These are phyloP conservation scores for Caligus rogercresseyi DNA, from an alignment of 1,140 invertebrate species.

Conservation along the genomic window DNA sequence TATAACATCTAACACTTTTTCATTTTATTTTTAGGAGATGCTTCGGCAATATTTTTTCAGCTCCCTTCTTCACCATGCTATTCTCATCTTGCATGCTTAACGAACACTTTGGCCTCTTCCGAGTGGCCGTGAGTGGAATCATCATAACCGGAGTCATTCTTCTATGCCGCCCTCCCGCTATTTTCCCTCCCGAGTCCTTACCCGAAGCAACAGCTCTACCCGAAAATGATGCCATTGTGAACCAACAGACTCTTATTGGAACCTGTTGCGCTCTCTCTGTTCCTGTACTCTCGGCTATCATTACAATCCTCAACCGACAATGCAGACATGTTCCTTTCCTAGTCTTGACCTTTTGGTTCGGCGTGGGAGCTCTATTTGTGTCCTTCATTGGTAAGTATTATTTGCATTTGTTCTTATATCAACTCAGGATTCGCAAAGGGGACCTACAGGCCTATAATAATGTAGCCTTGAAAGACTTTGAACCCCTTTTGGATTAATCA, in stretches of 20 bases:
- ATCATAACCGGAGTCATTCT: constrained; percentile 9
- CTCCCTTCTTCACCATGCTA: constrained; percentile 5
- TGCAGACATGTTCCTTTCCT: neutral
- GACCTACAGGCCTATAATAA: too few species aligned
- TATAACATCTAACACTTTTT: neutral
- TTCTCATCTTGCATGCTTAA: constrained; percentile 5
- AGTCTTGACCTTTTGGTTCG: constrained; percentile 14
- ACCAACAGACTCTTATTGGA: neutral
- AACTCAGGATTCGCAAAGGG: too few species aligned
- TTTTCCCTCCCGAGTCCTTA: neutral
- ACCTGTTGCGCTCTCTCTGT: neutral
- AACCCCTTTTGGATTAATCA: too few species aligned
- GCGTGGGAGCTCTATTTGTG: neutral
- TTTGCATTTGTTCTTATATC: too few species aligned
- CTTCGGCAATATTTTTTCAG: constrained; percentile 10
- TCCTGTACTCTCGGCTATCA: neutral
- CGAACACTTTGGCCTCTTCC: constrained; percentile 3
- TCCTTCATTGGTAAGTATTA: neutral
- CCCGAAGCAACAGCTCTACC: neutral
- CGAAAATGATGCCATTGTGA: neutral
- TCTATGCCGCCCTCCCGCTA: neutral
- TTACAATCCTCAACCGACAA: neutral
- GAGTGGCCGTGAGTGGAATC: neutral
- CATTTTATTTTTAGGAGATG: neutral
- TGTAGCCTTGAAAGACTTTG: too few species aligned